Base-by-base conservation (phyloP, 2,797 vertebrate species). In the Psittacula echo region DNA sequence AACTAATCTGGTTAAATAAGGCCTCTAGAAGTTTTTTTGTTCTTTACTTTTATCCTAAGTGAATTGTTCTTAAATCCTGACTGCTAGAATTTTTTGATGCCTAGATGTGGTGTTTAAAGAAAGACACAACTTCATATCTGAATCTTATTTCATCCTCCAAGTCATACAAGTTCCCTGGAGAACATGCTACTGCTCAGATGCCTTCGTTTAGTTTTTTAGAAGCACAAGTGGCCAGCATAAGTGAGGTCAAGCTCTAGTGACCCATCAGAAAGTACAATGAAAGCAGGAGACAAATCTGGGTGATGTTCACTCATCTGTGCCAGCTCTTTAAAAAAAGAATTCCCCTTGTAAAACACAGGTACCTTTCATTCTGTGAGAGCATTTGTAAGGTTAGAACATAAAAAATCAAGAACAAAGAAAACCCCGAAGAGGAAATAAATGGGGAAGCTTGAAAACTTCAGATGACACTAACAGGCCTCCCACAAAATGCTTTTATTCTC, bases 231-330 rank as follows among this genome's bases (percentile, higher is more conserved):
- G 53, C 32, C 84, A 50, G 50, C 23, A 1, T 48, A 77, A 95
- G 78, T 37, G 65, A 94, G 90, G 92, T 91, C 89, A 74, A 65
- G 78, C 65, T 92, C 41, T 89, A 83, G 51, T 15, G 42, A 95
- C 87, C 95, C 90, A 77, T 61, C 68, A 61, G 61, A 77, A 90
- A 85, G 60, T 9, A 76, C 51, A 82, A 79, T 53, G 71, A 93
- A 91, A 89, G 71, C 51, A 80, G 61, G 24, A 92, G 78, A 75
- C 50, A 95, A 90, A 87, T 82, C 93, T 76, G 73, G 24, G 78
- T 66, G 72, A 95, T 64, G 85, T 60, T 94, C 91, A 76, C 60
- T 92, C 89, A 89, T 81, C 92, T 86, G 66, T 64, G 51, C 32
- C 58, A 88, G 56, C 50, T 48, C 62, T 62, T 44, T 45, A 44